A percentile compares a stretch with the other conserved stretches of the same genome.
phyloP scores from a whole-genome alignment of 2,113 vertebrate species.

The Porphyrio hochstetteri region DNA sequence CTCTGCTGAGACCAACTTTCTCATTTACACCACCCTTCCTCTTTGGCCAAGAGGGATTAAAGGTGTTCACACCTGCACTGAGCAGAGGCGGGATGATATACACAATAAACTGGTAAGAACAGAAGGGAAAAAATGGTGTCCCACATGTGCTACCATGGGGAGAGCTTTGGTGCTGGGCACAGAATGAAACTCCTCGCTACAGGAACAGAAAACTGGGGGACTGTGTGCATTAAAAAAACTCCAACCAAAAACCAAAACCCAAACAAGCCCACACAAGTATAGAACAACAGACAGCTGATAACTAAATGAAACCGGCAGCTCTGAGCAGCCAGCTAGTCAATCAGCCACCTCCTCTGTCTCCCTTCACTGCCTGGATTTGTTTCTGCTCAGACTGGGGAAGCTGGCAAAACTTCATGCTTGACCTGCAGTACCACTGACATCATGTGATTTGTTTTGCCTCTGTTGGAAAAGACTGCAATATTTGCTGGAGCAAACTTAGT shows the following conservation, averaged over 20 bases:
- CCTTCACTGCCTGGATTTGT: not conserved
- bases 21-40: not conserved
- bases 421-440: constrained; percentile 42
- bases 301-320: not conserved
- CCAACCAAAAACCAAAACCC: not conserved
- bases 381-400: not conserved
- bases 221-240: not conserved
- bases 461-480: not conserved
- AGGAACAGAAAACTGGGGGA: not conserved
- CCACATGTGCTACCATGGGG: too few species aligned
- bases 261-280: not conserved
- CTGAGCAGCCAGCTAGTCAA: not conserved
- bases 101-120: too few species aligned
- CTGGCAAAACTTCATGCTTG: constrained; percentile 29
- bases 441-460: constrained; percentile 17
- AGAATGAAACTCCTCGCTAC: not conserved
- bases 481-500: constrained; percentile 7
- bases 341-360: not conserved
- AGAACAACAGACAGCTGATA: not conserved
- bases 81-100: too few species aligned
- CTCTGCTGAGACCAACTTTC: not conserved
- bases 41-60: not conserved
- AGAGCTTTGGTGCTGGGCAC: not conserved
- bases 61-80: too few species aligned
- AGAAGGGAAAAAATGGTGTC: too few species aligned